A percentile compares a stretch with the other conserved stretches of the same genome.
Conservation (phyloP, 2,888 invertebrate species). For the Criorhina ranunculi region DNA sequence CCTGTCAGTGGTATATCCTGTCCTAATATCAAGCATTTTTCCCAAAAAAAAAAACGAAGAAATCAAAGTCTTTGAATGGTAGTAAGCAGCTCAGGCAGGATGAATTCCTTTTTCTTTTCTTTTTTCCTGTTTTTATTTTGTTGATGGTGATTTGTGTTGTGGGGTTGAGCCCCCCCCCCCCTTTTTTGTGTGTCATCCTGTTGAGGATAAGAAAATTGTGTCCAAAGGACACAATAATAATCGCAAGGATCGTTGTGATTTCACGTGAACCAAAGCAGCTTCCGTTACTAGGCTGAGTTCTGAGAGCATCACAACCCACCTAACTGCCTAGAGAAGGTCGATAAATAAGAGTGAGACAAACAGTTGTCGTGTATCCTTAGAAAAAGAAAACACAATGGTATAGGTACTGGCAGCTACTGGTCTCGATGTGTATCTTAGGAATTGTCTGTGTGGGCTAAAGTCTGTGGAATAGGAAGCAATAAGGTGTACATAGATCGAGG, state of each 20-base stretch:
- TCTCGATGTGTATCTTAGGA: conserved; percentile 20
- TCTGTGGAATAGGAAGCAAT: background rate
- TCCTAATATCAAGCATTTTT: background rate
- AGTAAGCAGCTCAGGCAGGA: background rate
- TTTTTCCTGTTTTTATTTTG: no score
- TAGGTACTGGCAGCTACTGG: background rate
- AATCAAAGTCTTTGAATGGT: conserved; percentile 1
- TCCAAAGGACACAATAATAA: conserved; percentile 53
- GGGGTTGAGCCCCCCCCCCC: no score
- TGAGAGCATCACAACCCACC: background rate
- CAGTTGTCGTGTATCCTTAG: conserved; percentile 13
- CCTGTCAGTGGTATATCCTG: background rate
- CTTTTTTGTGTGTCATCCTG: conserved; percentile 9
- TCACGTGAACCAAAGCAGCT: conserved; percentile 39
- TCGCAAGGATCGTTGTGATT: conserved; percentile 48
- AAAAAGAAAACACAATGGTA: conserved; percentile 20
- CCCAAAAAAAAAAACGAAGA: background rate
- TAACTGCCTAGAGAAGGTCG: conserved; percentile 3
- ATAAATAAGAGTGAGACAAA: conserved; percentile 1
- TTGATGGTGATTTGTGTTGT: background rate
- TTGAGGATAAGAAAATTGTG: conserved; percentile 52
- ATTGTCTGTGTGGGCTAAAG: conserved; percentile 8
- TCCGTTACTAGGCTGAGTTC: conserved; percentile 1
- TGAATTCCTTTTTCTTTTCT: no score
- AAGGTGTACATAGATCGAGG: no score